Evolutionary conservation across 2,113 vertebrate genomes (phyloP), one percentile per base, ranked within the genome.

Genomic region (Trichechus manatus): DNA sequence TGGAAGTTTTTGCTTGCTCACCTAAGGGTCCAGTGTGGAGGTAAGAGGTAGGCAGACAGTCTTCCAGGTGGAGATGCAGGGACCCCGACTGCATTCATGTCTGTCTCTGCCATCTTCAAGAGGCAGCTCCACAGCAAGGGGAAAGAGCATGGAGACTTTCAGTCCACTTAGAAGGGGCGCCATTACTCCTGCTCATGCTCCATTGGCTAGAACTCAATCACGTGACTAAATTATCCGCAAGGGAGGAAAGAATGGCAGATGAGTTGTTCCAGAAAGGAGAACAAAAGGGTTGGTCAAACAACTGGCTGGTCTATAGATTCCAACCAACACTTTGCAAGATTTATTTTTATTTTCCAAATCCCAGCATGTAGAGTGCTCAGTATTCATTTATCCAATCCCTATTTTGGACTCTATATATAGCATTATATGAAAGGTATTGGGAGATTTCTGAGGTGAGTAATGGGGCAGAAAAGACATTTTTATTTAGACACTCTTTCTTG

Each of bases 1-100:
- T 56, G 9, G 31, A 83, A 56, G 68, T 4, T 93, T 75, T 70
- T 72, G 78, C 72, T 90, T 81, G n/a, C 42, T 96, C 66, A 92
- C 66, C 27, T 77, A 59, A 53, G 11, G 17, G 56, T 27, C 5
- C 56, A 79, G 17, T 0, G 3, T 87, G 56, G 9, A 27, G 36
- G 19, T 87, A 29, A 36, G 3, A 29, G 36, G 27, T 7, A 29
- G 3, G 44, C 29, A 31, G 47, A 44, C 33, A n/a, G n/a, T 17
- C 47, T 89, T 63, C 36, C 33, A 22, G 5, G 0, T 27, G 17
- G 61, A 90, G 47, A 19, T 39, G 23, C 1, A 14, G 36, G 4
- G 25, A 75, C 33, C 9, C 84, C 33, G 5, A 22, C 15, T 20
- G 4, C 63, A 44, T 23, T 50, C 75, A 19, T 27, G n/a, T 79